A percentile compares a stretch with the other conserved stretches of the same genome.
These are phyloP conservation scores for Melinopterus prodromus DNA, from an alignment of 2,888 invertebrate genomes.

Conservation along the genomic window DNA sequence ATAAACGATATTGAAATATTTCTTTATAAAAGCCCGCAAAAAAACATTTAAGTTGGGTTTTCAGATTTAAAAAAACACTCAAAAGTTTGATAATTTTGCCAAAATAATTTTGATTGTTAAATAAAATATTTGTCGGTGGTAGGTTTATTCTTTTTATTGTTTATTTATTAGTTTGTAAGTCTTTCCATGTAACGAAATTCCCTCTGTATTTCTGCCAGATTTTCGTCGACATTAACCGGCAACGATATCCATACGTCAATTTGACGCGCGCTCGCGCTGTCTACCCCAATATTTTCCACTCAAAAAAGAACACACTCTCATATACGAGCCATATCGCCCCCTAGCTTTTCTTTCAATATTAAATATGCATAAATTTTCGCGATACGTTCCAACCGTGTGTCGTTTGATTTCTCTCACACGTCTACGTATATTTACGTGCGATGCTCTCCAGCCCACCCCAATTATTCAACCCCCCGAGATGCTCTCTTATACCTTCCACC, in stretches of 20 bases:
- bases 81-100: too few species aligned
- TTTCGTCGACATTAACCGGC: too few species aligned
- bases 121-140: too few species aligned
- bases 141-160: too few species aligned
- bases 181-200: too few species aligned
- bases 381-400: not conserved
- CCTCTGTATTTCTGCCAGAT: too few species aligned
- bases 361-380: not conserved
- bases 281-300: not conserved
- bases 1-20: too few species aligned
- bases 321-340: not conserved
- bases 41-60: too few species aligned
- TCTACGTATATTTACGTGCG: not conserved
- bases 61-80: too few species aligned
- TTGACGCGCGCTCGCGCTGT: not conserved
- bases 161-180: too few species aligned
- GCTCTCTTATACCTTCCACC: not conserved
- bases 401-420: slow-evolving; percentile 4
- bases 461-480: not conserved
- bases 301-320: not conserved
- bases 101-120: too few species aligned
- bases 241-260: not conserved
- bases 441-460: not conserved
- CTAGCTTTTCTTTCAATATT: not conserved
- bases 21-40: too few species aligned